Percentiles rank a stretch among this genome's conserved stretches.
phyloP scores from a whole-genome alignment of 2,797 vertebrate species.

The Neosalanx taihuensis region DNA sequence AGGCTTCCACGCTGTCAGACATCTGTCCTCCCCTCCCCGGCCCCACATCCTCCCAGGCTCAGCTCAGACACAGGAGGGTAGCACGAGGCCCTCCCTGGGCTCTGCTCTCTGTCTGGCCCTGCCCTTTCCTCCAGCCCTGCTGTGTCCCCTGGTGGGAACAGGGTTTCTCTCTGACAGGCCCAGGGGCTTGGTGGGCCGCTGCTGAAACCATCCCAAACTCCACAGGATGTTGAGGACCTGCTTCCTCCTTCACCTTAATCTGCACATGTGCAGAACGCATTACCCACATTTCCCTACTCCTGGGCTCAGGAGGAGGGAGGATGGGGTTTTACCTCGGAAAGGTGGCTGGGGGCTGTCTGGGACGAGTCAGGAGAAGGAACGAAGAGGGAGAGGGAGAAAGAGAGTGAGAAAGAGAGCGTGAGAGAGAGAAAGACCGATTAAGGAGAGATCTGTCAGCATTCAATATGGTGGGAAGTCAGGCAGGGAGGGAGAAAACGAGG shows the following conservation, averaged over 20 bases:
- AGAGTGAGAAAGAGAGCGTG: background rate
- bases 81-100: slow-evolving; percentile 29
- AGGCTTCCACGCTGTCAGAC: slow-evolving; percentile 4
- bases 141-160: slow-evolving; percentile 36
- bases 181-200: slow-evolving; percentile 22
- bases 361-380: slow-evolving; percentile 22
- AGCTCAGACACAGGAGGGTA: background rate
- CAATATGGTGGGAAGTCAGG: background rate
- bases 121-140: slow-evolving; percentile 21
- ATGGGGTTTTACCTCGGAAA: slow-evolving; percentile 37
- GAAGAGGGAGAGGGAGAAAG: background rate
- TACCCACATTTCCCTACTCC: slow-evolving; percentile 35
- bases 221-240: slow-evolving; percentile 27
- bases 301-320: slow-evolving; percentile 16
- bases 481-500: background rate
- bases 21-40: background rate
- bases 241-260: slow-evolving; percentile 29
- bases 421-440: background rate
- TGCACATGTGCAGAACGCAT: slow-evolving; percentile 58
- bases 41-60: slow-evolving; percentile 22
- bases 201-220: slow-evolving; percentile 15
- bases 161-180: slow-evolving; percentile 42
- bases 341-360: slow-evolving; percentile 34
- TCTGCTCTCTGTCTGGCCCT: slow-evolving; percentile 16
- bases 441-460: background rate